Base-by-base conservation (phyloP, 2,888 invertebrate genomes). In the Muscina levida region DNA sequence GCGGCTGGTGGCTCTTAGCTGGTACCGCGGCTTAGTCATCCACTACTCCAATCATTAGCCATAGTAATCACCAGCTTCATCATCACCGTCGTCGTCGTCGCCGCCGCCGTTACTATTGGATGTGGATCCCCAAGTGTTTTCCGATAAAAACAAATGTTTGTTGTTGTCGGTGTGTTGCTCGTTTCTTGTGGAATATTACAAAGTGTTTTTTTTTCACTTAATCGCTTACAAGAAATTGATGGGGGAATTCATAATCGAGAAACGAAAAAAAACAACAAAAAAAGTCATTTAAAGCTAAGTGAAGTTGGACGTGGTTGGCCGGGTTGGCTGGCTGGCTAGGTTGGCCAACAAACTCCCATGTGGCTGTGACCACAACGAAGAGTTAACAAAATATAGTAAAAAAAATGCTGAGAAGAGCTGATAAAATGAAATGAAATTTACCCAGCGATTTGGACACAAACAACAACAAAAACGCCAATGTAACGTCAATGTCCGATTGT, bases 401-500 rank as follows among this genome's bases (percentile, higher is more conserved):
- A 51, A 24, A 26, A 51, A 26, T 53, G 2, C 31, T n/a, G 15
- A 24, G 22, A 72, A 37, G 15, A 37, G 17, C 17, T 17, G 46
- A 31, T n/a, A n/a, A n/a, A n/a, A 3, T 31, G 8, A 31, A 8
- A 31, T 5, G 8, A n/a, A 31, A 31, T 3, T 31, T 31, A 31
- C 31, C 31, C 3, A 31, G 8, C 31, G 3, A 31, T 8, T 5
- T 31, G 3, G 31, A 8, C 31, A 31, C 4, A 17, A 19, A 62
- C 53, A 75, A 53, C 24, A 24, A 3, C 24, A 11, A 53, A 2
- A 53, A 2, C 3, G 24, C 53, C 24, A 57, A 26, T 65, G 72
- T 42, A 78, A 82, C 78, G 83, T 82, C 83, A 82, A 82, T 82
- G 82, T 72, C 80, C 83, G 83, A 82, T 83, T 82, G 51, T 17